These are phyloP conservation scores for Gnathonemus longibarbis DNA, from an alignment of 2,113 vertebrate species.

Conservation along the genomic window DNA sequence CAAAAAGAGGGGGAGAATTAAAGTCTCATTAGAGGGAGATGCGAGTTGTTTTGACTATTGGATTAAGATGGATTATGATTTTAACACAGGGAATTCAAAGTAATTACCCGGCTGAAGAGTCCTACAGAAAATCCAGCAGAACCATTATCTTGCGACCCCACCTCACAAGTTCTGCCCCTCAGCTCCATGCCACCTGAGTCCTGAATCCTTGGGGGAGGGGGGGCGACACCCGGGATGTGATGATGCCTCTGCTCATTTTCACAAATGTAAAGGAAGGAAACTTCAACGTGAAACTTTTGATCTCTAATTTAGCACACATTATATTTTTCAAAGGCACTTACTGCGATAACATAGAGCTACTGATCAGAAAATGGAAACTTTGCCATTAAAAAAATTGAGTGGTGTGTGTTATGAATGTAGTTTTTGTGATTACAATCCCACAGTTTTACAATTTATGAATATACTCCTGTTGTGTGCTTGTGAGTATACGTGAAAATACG, in stretches of 20 bases:
- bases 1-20: not conserved
- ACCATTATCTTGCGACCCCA: not conserved
- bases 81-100: not conserved
- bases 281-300: not conserved
- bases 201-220: not conserved
- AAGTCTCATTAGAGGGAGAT: not conserved
- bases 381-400: not conserved
- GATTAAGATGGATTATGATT: slow-evolving; percentile 2
- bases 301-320: not conserved
- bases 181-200: not conserved
- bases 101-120: not conserved
- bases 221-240: not conserved
- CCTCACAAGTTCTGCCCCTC: not conserved
- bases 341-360: not conserved
- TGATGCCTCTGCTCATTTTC: not conserved
- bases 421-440: not conserved
- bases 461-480: not conserved
- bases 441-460: not conserved
- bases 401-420: not conserved
- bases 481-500: not conserved
- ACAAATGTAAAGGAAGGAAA: not conserved
- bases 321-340: not conserved
- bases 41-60: not conserved
- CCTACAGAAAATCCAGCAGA: not conserved
- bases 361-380: not conserved